A percentile compares a stretch with the other conserved stretches of the same genome.
Conservation (phyloP, 2,797 vertebrate species). For the Nyctalus aviator region DNA sequence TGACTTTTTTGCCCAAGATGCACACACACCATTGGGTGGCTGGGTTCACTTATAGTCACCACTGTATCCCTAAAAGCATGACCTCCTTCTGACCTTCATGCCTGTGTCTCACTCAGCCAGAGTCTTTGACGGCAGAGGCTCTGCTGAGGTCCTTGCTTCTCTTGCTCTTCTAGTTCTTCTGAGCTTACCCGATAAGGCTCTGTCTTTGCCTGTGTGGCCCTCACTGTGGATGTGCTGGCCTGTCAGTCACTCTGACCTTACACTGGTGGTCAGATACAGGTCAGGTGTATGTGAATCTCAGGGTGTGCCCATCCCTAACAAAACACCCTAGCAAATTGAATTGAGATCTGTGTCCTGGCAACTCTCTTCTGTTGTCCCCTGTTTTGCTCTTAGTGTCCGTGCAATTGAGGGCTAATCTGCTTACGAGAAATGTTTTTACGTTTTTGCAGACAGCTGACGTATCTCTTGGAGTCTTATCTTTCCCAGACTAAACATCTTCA, state of each 20-base stretch:
- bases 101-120: background rate
- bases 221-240: background rate
- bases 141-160: background rate
- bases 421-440: background rate
- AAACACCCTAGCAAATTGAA: background rate
- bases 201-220: background rate
- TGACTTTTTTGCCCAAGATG: background rate
- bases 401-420: background rate
- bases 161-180: background rate
- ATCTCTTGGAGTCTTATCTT: constrained; percentile 39
- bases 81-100: background rate
- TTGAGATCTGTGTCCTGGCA: background rate
- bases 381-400: background rate
- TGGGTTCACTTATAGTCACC: background rate
- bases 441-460: background rate
- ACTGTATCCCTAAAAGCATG: background rate
- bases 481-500: constrained; percentile 22
- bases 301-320: background rate
- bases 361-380: background rate
- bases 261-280: background rate
- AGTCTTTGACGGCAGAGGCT: background rate
- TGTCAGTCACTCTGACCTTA: background rate
- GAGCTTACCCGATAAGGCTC: background rate
- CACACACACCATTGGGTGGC: too few species aligned
- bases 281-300: background rate